These are phyloP conservation scores for Ranitomeya imitator DNA, from an alignment of 2,113 vertebrate genomes.

Conservation along the genomic window DNA sequence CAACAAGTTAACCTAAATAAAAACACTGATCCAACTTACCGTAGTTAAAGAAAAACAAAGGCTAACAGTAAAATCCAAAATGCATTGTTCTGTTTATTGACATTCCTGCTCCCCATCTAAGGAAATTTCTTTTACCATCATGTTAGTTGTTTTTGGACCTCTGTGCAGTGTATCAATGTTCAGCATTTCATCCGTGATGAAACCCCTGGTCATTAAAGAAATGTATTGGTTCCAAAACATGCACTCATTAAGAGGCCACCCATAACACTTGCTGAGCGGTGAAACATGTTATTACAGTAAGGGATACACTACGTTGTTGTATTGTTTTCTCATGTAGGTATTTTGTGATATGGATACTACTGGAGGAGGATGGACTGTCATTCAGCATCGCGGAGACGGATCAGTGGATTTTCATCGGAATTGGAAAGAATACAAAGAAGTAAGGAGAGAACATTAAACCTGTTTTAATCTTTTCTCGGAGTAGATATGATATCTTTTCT, in stretches of 20 bases:
- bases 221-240: background rate
- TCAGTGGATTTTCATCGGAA: slow-evolving; percentile 75
- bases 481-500: background rate
- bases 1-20: background rate
- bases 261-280: background rate
- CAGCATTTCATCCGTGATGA: background rate
- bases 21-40: background rate
- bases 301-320: background rate
- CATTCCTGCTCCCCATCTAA: slow-evolving; percentile 5
- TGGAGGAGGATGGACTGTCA: slow-evolving; percentile 81
- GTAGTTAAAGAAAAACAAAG: background rate
- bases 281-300: background rate
- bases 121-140: background rate
- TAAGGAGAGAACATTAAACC: slow-evolving; percentile 58
- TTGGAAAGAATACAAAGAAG: slow-evolving; percentile 81
- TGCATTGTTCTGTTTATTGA: slow-evolving; percentile 7
- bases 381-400: slow-evolving; percentile 77
- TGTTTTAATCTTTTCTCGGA: background rate
- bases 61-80: background rate
- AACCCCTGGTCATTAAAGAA: background rate
- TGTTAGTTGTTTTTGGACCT: background rate
- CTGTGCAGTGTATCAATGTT: background rate
- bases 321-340: slow-evolving; percentile 66
- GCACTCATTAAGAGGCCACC: background rate
- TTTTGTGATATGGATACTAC: slow-evolving; percentile 81